Evolutionary conservation across 2,888 invertebrate species (phyloP), one percentile per base, ranked within the genome.

Genomic region (Stegana nigrithorax): DNA sequence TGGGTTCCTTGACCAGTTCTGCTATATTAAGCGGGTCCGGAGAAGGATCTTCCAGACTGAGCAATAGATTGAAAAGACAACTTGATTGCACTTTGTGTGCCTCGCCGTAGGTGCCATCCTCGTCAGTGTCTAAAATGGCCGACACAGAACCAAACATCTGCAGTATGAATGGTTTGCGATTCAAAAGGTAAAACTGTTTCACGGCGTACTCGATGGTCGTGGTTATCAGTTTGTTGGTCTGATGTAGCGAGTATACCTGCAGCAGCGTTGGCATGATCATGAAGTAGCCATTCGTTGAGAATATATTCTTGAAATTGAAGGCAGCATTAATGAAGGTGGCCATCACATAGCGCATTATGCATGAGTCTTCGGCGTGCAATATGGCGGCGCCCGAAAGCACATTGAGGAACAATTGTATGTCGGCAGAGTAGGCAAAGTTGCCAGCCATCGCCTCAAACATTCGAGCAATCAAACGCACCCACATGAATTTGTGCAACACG

Each of bases 61-160:
- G 87, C 2, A 98, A 87, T 3, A 98, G 87, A 83, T 96, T 94
- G 86, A 98, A 98, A 26, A 98, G 87, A 74, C 95, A 95, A 80
- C 93, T 93, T 0, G 96, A 94, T 83, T 95, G 95, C 0, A 95
- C 95, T 86, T 96, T 95, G 83, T 96, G 95, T 0, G 96, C 95
- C 86, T 97, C 96, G 4, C 96, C 96, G 81, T 92, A 94, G 4
- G 92, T 90, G 29, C 94, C 92, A 69, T 92, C 91, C 80, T 94
- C 94, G 75, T 95, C 95, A 0, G 95, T 95, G 82, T 98, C 98
- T 73, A 99, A 87, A 81, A 98, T 95, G 1, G 97, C 95, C 0
- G 98, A 98, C 0, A 98, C 95, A 2, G 97, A 97, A 1, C 99
- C 99, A 87, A 99, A 98, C 97, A 98, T 97, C 89, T 98, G 98